These are phyloP conservation scores for Aptenodytes patagonicus DNA, from an alignment of 2,113 vertebrate species.

Conservation along the genomic window DNA sequence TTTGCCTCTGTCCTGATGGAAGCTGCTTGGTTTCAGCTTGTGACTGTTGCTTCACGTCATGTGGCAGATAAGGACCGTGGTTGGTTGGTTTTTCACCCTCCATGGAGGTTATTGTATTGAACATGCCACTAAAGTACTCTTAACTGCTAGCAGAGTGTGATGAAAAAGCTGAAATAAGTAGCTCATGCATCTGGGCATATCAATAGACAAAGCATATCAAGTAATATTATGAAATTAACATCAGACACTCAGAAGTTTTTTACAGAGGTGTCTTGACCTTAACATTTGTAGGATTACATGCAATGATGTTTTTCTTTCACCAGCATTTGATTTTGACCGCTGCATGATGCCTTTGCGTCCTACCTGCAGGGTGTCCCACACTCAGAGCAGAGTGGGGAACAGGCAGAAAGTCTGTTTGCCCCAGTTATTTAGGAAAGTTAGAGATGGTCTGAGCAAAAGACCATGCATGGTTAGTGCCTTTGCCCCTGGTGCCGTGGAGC, in stretches of 20 bases:
- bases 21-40: not conserved
- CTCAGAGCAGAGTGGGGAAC: not conserved
- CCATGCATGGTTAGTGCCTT: not conserved
- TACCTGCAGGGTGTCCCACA: accelerated
- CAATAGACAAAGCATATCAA: not conserved
- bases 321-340: not conserved
- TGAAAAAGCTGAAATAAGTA: not conserved
- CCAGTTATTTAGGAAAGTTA: not conserved
- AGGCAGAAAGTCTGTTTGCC: not conserved
- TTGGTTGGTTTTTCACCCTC: not conserved
- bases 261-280: not conserved
- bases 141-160: not conserved
- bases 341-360: not conserved
- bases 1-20: not conserved
- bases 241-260: not conserved
- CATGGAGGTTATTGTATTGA: not conserved
- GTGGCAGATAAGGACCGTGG: accelerated
- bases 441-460: not conserved
- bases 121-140: not conserved
- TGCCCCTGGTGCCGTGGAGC: accelerated
- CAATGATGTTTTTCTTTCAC: not conserved
- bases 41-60: not conserved
- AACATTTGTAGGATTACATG: not conserved
- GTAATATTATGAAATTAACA: not conserved
- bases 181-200: not conserved